These are phyloP conservation scores for Apodemus speciosus DNA, from an alignment of 2,113 vertebrate genomes.

Conservation along the genomic window DNA sequence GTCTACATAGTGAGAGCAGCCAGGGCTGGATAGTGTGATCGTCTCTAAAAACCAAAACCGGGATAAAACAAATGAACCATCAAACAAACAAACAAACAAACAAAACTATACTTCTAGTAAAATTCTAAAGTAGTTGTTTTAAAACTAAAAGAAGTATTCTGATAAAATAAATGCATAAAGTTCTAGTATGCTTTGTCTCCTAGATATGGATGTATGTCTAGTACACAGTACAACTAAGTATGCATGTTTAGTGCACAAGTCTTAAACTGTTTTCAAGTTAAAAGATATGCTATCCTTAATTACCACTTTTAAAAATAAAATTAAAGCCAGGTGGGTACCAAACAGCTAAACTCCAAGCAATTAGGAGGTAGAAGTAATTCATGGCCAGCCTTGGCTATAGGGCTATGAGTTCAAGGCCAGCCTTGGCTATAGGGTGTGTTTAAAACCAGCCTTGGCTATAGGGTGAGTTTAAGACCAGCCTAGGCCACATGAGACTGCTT, in stretches of 20 bases:
- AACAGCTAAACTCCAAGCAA: background rate
- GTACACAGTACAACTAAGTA: no score
- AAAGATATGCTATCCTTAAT: constrained; percentile 53
- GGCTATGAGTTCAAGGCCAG: background rate
- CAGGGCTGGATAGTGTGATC: background rate
- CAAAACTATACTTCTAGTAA: background rate
- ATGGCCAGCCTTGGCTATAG: background rate
- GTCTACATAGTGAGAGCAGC: background rate
- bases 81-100: background rate
- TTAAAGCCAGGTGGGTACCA: background rate
- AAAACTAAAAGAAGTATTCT: constrained; percentile 31
- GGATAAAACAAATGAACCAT: no score
- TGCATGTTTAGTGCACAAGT: background rate
- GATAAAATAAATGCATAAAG: constrained; percentile 31
- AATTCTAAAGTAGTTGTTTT: constrained; percentile 7
- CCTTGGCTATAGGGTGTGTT: background rate
- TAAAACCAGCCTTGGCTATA: background rate
- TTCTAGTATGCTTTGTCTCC: constrained; percentile 20
- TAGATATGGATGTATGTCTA: no score
- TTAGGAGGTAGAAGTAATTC: background rate
- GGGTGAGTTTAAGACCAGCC: background rate
- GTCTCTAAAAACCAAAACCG: background rate
- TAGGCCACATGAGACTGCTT: background rate
- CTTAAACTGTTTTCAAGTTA: constrained; percentile 35
- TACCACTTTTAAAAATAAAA: constrained; percentile 34